A percentile compares a stretch with the other conserved stretches of the same genome.
Evolutionary conservation across 2,888 invertebrate genomes (phyloP).

Genomic region (Anticlea derivata): DNA sequence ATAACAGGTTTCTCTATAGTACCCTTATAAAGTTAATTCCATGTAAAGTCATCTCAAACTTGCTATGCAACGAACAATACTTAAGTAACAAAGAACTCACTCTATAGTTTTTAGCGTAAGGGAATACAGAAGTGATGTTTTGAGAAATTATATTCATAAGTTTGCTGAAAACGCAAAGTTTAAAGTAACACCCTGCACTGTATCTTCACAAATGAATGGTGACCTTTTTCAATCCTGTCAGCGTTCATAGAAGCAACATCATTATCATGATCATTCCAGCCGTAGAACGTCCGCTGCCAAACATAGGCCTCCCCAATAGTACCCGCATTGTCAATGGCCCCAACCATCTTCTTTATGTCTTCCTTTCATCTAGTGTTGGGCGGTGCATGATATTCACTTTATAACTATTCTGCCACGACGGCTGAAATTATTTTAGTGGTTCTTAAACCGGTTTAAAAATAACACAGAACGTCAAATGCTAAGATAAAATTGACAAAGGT

Average conservation of each 20-base stretch:
- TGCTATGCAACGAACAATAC: slow-evolving; percentile 11
- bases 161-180: slow-evolving; percentile 26
- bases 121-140: slow-evolving; percentile 31
- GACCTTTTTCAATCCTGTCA: background rate
- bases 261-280: too few relatives aligned
- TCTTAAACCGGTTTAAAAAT: background rate
- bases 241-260: too few relatives aligned
- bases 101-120: slow-evolving; percentile 26
- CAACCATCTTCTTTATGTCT: too few relatives aligned
- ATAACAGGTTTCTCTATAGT: too few relatives aligned
- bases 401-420: too few relatives aligned
- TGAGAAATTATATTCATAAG: slow-evolving; percentile 33
- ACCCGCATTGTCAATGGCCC: too few relatives aligned
- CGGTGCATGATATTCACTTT: too few relatives aligned
- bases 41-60: slow-evolving; percentile 15
- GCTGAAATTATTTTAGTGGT: too few relatives aligned
- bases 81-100: slow-evolving; percentile 16
- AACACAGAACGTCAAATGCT: background rate
- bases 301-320: too few relatives aligned
- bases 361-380: too few relatives aligned
- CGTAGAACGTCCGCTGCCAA: too few relatives aligned
- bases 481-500: background rate
- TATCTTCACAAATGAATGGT: background rate
- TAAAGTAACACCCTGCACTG: slow-evolving; percentile 2
- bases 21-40: too few relatives aligned